Percentiles rank a stretch among this genome's conserved stretches.
phyloP scores from a whole-genome alignment of 1,140 invertebrate species.

The Babylonia areolata region DNA sequence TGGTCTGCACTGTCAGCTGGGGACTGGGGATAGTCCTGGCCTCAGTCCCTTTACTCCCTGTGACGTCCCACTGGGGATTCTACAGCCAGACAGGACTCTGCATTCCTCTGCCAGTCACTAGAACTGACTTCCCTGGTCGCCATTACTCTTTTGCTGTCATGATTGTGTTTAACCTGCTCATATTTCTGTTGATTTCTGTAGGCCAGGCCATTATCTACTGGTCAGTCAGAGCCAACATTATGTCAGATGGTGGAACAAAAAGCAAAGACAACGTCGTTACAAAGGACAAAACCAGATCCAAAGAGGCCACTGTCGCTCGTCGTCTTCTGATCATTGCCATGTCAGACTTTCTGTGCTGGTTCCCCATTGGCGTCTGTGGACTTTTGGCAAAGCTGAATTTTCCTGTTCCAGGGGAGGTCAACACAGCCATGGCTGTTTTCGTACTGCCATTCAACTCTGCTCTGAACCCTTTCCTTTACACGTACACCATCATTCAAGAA shows the following conservation, averaged over 20 bases:
- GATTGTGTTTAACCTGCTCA: conserved; percentile 7
- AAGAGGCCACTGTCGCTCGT: not conserved
- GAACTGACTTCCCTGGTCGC: conserved; percentile 1
- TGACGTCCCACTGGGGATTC: conserved; percentile 22
- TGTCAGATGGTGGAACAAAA: not conserved
- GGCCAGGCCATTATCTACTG: conserved; percentile 15
- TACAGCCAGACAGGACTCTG: conserved; percentile 26
- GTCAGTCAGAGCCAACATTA: conserved; percentile 11
- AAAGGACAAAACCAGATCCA: not conserved
- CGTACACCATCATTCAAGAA: too few species aligned
- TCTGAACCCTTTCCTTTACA: too few species aligned
- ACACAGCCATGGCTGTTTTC: not conserved
- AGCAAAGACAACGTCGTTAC: not conserved
- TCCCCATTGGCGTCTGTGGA: not conserved
- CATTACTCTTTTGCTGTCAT: not conserved
- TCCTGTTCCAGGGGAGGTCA: not conserved
- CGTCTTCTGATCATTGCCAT: not conserved
- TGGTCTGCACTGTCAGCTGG: not conserved
- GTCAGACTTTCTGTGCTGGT: conserved; percentile 1
- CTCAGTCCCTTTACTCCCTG: not conserved
- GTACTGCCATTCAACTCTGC: not conserved
- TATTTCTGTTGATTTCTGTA: not conserved
- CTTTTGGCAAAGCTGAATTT: not conserved
- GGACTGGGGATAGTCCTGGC: not conserved
- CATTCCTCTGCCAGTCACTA: conserved; percentile 11